phyloP scores from a whole-genome alignment of 2,113 vertebrate genomes.

The Nibea albiflora region DNA sequence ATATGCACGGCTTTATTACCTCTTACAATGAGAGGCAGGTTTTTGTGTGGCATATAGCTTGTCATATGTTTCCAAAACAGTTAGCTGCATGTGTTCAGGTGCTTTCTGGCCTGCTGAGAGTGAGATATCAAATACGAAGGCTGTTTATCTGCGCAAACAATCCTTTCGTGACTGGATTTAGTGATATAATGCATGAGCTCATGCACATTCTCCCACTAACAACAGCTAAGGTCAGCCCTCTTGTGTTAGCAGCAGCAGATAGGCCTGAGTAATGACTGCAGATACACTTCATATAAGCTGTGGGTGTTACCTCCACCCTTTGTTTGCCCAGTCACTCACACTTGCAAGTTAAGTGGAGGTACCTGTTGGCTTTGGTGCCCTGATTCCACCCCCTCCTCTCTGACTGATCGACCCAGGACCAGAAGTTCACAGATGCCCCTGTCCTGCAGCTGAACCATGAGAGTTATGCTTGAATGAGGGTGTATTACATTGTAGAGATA shows the following conservation, averaged over 20 bases:
- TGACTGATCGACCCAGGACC: conserved; percentile 24
- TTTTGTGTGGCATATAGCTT: conserved; percentile 60
- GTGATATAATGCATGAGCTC: conserved; percentile 18
- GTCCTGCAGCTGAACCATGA: conserved; percentile 72
- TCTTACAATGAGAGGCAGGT: conserved; percentile 57
- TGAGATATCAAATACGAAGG: conserved; percentile 63
- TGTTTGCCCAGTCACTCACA: conserved; percentile 65
- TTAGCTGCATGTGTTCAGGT: conserved; percentile 39
- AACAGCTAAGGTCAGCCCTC: conserved; percentile 34
- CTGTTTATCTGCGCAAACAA: conserved; percentile 70
- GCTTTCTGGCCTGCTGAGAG: conserved; percentile 32
- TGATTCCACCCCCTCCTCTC: neutral
- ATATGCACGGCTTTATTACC: conserved; percentile 61
- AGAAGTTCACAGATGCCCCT: conserved; percentile 34
- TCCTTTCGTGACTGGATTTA: conserved; percentile 42
- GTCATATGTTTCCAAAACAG: conserved; percentile 43
- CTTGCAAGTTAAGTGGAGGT: conserved; percentile 46
- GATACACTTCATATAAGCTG: conserved; percentile 49
- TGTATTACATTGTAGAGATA: conserved; percentile 36
- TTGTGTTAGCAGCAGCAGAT: conserved; percentile 41
- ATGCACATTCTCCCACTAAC: conserved; percentile 11
- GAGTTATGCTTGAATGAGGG: conserved; percentile 32
- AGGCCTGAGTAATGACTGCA: conserved; percentile 52
- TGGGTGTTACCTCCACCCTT: conserved; percentile 43
- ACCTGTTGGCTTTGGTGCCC: conserved; percentile 41